Percentiles rank a stretch among this genome's conserved stretches.
Evolutionary conservation across 2,797 vertebrate species (phyloP).

Genomic region (Periparus ater): DNA sequence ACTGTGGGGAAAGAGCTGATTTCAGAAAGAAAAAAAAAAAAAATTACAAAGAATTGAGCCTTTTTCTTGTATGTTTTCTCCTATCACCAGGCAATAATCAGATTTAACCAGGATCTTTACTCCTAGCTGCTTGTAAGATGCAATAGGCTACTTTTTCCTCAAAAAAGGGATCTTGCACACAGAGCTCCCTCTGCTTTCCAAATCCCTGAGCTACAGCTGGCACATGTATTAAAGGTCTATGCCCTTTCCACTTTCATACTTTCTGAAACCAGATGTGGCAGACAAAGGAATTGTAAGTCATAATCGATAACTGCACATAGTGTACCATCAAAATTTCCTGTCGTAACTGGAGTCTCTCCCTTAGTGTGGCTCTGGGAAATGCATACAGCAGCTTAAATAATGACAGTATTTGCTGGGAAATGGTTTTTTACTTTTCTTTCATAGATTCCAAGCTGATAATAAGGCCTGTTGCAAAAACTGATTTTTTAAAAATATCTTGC

Average conservation of each 20-base stretch:
- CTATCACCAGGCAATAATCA: neutral
- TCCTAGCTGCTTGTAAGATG: neutral
- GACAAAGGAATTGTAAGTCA: neutral
- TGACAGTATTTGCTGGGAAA: neutral
- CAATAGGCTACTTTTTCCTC: neutral
- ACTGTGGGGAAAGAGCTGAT: neutral
- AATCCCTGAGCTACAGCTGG: conserved; percentile 15
- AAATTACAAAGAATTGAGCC: neutral
- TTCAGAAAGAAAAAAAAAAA: neutral
- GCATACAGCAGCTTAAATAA: neutral
- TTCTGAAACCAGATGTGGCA: neutral
- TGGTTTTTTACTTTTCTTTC: neutral
- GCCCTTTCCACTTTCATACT: neutral
- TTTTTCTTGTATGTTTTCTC: neutral
- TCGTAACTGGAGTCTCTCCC: neutral
- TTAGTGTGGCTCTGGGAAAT: neutral
- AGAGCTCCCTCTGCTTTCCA: conserved; percentile 67
- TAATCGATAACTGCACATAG: neutral
- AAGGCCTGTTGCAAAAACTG: neutral
- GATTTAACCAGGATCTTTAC: neutral
- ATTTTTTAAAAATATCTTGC: neutral
- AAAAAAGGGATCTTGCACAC: neutral
- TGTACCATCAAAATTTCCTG: neutral
- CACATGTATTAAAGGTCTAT: neutral
- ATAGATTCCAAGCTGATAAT: neutral